phyloP scores from a whole-genome alignment of 2,113 vertebrate genomes.

The Bufo bufo region DNA sequence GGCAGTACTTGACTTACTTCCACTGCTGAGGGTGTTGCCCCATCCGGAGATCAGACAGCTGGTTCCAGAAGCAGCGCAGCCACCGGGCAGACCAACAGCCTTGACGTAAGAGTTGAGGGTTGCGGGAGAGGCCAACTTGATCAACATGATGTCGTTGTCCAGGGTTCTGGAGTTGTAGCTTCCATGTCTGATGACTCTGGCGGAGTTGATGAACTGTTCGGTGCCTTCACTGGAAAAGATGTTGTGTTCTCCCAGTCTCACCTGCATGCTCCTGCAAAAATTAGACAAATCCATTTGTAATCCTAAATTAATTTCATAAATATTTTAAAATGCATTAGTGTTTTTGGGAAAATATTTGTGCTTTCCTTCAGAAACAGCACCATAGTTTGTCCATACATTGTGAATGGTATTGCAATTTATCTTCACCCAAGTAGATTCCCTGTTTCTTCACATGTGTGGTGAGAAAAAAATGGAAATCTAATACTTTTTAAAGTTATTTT shows the following conservation, averaged over 20 bases:
- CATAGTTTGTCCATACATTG: too few relatives aligned
- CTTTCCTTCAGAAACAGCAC: too few relatives aligned
- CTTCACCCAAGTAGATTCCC: too few relatives aligned
- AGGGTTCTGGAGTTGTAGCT: constrained; percentile 64
- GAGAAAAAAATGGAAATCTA: too few relatives aligned
- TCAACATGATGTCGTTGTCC: constrained; percentile 82
- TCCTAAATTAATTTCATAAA: too few relatives aligned
- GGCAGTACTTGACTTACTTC: constrained; percentile 60
- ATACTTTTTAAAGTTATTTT: too few relatives aligned
- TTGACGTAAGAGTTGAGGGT: constrained; percentile 67
- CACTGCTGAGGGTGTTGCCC: constrained; percentile 72
- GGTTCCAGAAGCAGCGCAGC: constrained; percentile 69
- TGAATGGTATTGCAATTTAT: too few relatives aligned
- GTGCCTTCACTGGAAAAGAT: constrained; percentile 19
- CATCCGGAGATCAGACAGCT: constrained; percentile 74
- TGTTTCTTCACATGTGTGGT: too few relatives aligned
- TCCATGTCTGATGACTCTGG: constrained; percentile 63
- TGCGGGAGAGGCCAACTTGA: constrained; percentile 74
- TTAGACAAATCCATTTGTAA: too few relatives aligned
- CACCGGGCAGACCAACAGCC: constrained; percentile 69
- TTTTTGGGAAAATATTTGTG: too few relatives aligned
- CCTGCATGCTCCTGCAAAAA: constrained; percentile 57
- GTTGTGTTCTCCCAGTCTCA: constrained; percentile 66
- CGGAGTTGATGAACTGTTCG: constrained; percentile 60
- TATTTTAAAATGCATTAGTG: too few relatives aligned